Percentiles rank a stretch among this genome's conserved stretches.
Evolutionary conservation across 2,888 invertebrate genomes (phyloP).

Genomic region (Minunthozetes semirufus): DNA sequence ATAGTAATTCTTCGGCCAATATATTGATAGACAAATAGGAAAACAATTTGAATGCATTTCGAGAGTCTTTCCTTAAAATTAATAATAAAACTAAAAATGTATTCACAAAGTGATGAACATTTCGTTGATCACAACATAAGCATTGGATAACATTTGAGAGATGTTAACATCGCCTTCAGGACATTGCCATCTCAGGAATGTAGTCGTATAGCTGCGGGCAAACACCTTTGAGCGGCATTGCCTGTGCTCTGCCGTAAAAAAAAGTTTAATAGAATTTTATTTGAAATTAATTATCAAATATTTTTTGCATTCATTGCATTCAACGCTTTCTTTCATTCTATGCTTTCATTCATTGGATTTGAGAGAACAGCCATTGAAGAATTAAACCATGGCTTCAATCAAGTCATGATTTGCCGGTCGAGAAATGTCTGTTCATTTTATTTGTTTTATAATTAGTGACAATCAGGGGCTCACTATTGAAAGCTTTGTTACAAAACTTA

Average conservation of each 20-base stretch:
- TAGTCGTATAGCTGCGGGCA: constrained; percentile 25
- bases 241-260: neutral
- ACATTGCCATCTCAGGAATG: constrained; percentile 24
- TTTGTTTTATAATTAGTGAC: too few relatives aligned
- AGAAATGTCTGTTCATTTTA: neutral
- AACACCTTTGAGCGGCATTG: constrained; percentile 11
- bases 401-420: neutral
- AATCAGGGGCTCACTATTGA: too few relatives aligned
- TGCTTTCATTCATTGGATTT: too few relatives aligned
- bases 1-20: constrained; percentile 6
- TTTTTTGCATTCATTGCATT: neutral
- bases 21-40: neutral
- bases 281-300: constrained; percentile 11
- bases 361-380: neutral
- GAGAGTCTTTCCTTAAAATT: neutral
- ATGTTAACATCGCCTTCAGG: constrained; percentile 23
- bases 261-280: constrained; percentile 8
- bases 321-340: too few relatives aligned
- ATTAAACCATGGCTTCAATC: neutral
- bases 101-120: constrained; percentile 13
- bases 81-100: neutral
- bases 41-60: neutral
- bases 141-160: constrained; percentile 2
- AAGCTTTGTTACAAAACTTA: neutral
- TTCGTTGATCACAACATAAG: neutral